Conservation (phyloP, 1,140 invertebrate genomes). For the Procambarus clarkii region DNA sequence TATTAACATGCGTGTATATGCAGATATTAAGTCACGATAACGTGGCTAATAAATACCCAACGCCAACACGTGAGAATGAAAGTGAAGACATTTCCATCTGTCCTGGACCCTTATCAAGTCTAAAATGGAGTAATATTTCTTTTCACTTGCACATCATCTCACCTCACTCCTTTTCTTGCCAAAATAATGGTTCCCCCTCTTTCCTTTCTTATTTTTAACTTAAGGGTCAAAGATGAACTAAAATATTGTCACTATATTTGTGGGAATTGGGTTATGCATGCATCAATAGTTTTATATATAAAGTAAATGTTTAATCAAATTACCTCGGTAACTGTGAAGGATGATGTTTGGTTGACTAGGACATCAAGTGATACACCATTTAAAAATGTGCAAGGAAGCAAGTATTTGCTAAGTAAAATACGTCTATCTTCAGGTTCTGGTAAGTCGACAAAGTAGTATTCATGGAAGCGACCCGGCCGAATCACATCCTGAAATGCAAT, state of each 20-base stretch:
- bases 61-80: no score
- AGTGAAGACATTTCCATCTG: no score
- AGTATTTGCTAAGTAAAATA: constrained; percentile 20
- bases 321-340: constrained; percentile 61
- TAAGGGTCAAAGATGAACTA: not conserved
- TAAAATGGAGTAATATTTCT: no score
- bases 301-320: not conserved
- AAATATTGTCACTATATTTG: not conserved
- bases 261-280: not conserved
- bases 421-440: constrained; percentile 36
- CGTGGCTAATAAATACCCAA: no score
- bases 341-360: constrained; percentile 17
- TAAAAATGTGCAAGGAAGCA: not conserved
- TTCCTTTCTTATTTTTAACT: no score
- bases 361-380: not conserved
- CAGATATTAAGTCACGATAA: no score
- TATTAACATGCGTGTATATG: no score
- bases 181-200: no score
- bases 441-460: constrained; percentile 54
- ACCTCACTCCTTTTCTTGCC: no score
- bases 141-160: no score
- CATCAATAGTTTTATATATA: not conserved
- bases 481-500: constrained; percentile 53
- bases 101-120: no score
- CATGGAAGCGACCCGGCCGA: constrained; percentile 65